Conservation (phyloP, 2,797 vertebrate genomes). For the Notamacropus eugenii region DNA sequence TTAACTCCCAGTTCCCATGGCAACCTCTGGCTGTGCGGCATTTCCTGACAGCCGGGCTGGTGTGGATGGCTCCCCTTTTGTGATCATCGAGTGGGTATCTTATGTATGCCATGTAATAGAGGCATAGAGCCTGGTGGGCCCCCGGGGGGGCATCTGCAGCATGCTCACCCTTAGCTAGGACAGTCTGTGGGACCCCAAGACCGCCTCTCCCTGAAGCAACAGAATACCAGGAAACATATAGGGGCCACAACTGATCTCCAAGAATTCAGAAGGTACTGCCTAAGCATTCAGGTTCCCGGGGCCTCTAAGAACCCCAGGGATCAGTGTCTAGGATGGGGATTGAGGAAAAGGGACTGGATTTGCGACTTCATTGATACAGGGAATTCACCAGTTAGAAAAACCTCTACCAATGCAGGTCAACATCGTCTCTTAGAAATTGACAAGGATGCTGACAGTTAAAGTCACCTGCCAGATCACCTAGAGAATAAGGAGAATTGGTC, state of each 20-base stretch:
- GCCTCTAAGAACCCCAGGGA: neutral
- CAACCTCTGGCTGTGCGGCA: conserved; percentile 55
- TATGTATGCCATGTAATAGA: neutral
- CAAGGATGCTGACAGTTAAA: neutral
- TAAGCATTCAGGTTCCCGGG: neutral
- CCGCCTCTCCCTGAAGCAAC: neutral
- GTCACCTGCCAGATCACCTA: neutral
- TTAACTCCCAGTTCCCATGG: conserved; percentile 78
- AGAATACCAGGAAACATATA: neutral
- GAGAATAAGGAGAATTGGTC: neutral
- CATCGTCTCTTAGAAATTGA: neutral
- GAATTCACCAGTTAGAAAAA: neutral
- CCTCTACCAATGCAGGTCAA: neutral
- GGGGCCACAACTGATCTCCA: neutral
- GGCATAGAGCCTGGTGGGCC: neutral
- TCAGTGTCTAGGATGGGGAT: neutral
- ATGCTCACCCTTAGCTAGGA: neutral
- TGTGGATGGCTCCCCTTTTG: neutral
- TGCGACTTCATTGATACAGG: neutral
- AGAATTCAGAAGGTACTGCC: neutral
- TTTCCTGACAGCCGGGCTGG: conserved; percentile 15
- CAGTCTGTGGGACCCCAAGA: neutral
- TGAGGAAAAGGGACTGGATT: neutral
- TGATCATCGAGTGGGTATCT: neutral
- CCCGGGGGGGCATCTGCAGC: neutral